A percentile compares a stretch with the other conserved stretches of the same genome.
phyloP scores from a whole-genome alignment of 2,797 vertebrate genomes.

The Silurus lanzhouensis region DNA sequence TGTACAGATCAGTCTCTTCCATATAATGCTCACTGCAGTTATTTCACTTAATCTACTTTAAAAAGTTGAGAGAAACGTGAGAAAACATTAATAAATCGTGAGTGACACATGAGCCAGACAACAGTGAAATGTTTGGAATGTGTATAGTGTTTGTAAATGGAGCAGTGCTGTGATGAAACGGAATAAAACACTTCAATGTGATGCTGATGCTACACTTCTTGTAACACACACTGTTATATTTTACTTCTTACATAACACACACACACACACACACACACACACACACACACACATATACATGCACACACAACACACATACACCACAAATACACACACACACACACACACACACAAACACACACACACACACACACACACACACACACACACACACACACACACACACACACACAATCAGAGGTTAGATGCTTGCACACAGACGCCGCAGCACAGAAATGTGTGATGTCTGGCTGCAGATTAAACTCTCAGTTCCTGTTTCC shows the following conservation, averaged over 20 bases:
- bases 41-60: background rate
- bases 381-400: background rate
- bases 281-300: background rate
- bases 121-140: background rate
- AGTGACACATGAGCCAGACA: background rate
- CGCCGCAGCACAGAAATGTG: background rate
- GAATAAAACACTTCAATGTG: background rate
- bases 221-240: conserved; percentile 10
- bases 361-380: conserved; percentile 1
- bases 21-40: conserved; percentile 18
- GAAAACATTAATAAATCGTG: background rate
- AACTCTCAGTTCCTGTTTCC: background rate
- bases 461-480: background rate
- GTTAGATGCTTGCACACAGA: no score
- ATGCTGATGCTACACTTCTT: background rate
- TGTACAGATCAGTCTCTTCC: conserved; percentile 29
- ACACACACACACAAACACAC: background rate
- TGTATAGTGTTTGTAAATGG: no score
- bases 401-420: conserved; percentile 14
- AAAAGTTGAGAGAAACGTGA: background rate
- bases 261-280: background rate
- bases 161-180: background rate
- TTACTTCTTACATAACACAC: conserved; percentile 23
- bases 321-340: no score
- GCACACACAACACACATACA: background rate